Conservation (phyloP, 2,797 vertebrate genomes). For the Microcaecilia unicolor region DNA sequence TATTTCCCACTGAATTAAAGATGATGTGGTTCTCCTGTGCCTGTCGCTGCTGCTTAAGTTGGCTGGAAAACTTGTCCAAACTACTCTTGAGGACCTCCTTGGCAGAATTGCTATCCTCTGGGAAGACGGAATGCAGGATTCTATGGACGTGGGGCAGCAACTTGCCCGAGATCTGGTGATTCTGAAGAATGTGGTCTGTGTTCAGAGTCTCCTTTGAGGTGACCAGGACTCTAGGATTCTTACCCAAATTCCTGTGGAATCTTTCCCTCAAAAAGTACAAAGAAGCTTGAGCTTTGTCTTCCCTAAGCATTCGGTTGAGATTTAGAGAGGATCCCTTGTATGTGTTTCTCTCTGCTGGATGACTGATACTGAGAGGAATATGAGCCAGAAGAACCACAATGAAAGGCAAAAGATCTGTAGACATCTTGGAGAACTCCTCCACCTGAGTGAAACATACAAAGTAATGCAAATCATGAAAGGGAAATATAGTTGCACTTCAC, state of each 20-base stretch:
- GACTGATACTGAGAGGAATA: slow-evolving; percentile 43
- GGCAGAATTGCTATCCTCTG: neutral
- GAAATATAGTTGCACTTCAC: no score
- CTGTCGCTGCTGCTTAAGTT: slow-evolving; percentile 67
- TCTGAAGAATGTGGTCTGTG: slow-evolving; percentile 18
- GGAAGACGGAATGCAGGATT: slow-evolving; percentile 8
- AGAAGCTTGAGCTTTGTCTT: slow-evolving; percentile 34
- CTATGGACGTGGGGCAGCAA: slow-evolving; percentile 13
- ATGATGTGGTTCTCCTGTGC: slow-evolving; percentile 78
- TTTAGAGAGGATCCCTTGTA: slow-evolving; percentile 35
- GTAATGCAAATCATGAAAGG: no score
- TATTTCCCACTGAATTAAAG: slow-evolving; percentile 84
- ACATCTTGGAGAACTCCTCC: slow-evolving; percentile 43
- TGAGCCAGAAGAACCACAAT: slow-evolving; percentile 50
- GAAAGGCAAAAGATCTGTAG: slow-evolving; percentile 49
- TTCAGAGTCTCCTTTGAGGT: no score
- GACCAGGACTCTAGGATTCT: slow-evolving; percentile 1
- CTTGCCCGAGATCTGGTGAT: slow-evolving; percentile 5
- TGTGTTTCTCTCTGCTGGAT: slow-evolving; percentile 40
- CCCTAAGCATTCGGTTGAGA: slow-evolving; percentile 36
- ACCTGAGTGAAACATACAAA: no score
- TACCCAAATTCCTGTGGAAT: slow-evolving; percentile 15
- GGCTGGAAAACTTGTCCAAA: slow-evolving; percentile 23
- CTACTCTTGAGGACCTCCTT: slow-evolving; percentile 12
- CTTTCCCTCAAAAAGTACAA: slow-evolving; percentile 39